These are phyloP conservation scores for Ypsolopha scabrella DNA, from an alignment of 2,888 invertebrate genomes.

Conservation along the genomic window DNA sequence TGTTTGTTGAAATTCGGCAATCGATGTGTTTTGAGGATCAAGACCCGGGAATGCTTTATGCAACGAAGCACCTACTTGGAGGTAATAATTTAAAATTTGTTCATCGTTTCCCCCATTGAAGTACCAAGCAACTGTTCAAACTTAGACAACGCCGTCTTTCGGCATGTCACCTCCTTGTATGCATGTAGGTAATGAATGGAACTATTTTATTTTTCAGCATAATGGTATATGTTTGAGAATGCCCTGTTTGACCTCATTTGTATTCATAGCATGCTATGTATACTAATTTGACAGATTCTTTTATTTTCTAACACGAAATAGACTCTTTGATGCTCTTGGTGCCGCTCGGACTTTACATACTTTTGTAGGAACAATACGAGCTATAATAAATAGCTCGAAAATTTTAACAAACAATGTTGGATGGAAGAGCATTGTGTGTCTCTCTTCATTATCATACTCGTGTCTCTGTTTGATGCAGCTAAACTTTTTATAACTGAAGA, in stretches of 20 bases:
- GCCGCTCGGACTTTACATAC: constrained; percentile 26
- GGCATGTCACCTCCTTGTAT: constrained; percentile 40
- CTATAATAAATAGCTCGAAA: not conserved
- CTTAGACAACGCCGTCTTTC: constrained; percentile 47
- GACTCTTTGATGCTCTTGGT: constrained; percentile 44
- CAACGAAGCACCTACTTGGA: not conserved
- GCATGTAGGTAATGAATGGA: constrained; percentile 52
- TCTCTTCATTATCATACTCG: no score
- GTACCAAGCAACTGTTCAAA: constrained; percentile 57
- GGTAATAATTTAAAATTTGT: not conserved
- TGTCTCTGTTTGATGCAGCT: no score
- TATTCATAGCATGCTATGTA: constrained; percentile 62
- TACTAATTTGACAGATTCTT: constrained; percentile 63
- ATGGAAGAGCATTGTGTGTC: not conserved
- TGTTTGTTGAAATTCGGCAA: not conserved
- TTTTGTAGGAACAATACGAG: not conserved
- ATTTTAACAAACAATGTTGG: not conserved
- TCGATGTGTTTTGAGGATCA: not conserved
- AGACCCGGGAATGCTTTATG: not conserved
- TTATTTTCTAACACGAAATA: constrained; percentile 52
- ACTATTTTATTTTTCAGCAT: constrained; percentile 66
- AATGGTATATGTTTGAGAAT: constrained; percentile 54
- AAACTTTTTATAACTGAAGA: no score
- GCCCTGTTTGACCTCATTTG: constrained; percentile 66
- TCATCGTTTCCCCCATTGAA: constrained; percentile 28